Percentiles rank a stretch among this genome's conserved stretches.
phyloP scores from a whole-genome alignment of 2,888 invertebrate genomes.

The Cepaea hortensis region DNA sequence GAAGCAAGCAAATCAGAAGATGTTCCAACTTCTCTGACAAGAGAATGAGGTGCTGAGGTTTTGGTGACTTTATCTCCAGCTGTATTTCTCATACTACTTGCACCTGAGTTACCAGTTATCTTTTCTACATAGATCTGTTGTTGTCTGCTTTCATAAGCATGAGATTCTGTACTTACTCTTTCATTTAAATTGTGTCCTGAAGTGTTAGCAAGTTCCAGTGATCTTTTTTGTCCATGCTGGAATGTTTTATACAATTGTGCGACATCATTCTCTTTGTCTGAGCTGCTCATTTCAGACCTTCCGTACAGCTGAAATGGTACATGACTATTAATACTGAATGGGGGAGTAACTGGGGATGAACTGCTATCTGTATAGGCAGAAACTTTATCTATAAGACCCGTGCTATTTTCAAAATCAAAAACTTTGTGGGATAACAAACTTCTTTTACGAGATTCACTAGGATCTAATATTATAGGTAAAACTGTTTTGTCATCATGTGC shows the following conservation, averaged over 20 bases:
- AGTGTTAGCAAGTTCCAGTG: conserved; percentile 17
- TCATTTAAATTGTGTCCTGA: not conserved
- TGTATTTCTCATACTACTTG: not conserved
- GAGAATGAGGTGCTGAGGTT: not conserved
- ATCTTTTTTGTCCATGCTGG: conserved; percentile 14
- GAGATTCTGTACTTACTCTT: not conserved
- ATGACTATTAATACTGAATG: conserved; percentile 54
- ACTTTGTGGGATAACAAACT: not conserved
- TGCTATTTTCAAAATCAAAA: conserved; percentile 8
- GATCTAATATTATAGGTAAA: conserved; percentile 31
- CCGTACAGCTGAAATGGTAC: conserved; percentile 58
- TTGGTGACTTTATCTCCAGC: not conserved
- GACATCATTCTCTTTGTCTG: conserved; percentile 68
- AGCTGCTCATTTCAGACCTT: conserved; percentile 61
- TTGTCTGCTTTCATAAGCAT: not conserved
- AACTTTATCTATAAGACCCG: conserved; percentile 51
- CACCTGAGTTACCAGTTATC: not conserved
- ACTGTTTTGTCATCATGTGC: not conserved
- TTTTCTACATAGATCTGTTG: not conserved
- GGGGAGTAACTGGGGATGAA: conserved; percentile 55
- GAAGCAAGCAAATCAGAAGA: not conserved
- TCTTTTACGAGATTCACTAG: conserved; percentile 20
- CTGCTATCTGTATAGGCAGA: conserved; percentile 62
- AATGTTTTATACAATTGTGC: not conserved
- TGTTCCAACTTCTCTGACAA: not conserved